Base-by-base conservation (phyloP, 2,888 invertebrate genomes). In the Seira sanloemensis region DNA sequence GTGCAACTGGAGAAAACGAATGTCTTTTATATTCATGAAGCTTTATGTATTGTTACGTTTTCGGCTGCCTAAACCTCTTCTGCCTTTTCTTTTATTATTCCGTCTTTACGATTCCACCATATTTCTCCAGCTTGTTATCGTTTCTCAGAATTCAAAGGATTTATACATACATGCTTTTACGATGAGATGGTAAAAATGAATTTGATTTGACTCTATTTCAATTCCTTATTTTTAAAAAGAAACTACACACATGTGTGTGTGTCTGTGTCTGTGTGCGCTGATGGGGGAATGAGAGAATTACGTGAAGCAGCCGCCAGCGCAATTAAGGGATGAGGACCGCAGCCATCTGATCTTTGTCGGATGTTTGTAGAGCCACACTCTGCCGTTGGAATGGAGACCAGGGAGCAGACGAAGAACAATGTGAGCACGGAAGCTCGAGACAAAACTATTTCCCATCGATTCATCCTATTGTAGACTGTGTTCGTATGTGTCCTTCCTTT, bases 301-400 rank as follows among this genome's bases (percentile, higher is more conserved):
- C 88, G 87, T 84, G 87, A 88, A 65, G 88, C 88, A 77, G 88
- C 88, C 77, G 88, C 88, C 72, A 89, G 85, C 58, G 89, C 88
- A 89, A 89, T 88, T 86, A 89, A 78, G 26, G 89, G 89, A 86
- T 89, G 88, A 27, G 88, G 86, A 73, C 89, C 89, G 82, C 89
- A 89, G 65, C 86, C 88, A 85, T 88, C 89, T 24, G 89, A 89
- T 87, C 88, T 86, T 76, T 86, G 86, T 74, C 86, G 82, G 72
- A 86, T 85, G 73, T 85, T 79, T 71, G 86, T 80, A 9, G 62
- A 5, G 27, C 16, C 21, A 23, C 68, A 73, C 46, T 78, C 79
- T 27, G 72, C 82, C 68, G 25, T 74, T 19, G 78, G 58, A 21
- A 73, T 18, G 66, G 27, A 79, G 66, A 23, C 68, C 27, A 76